Conservation (phyloP, 2,797 vertebrate species). For the Sciaenops ocellatus region DNA sequence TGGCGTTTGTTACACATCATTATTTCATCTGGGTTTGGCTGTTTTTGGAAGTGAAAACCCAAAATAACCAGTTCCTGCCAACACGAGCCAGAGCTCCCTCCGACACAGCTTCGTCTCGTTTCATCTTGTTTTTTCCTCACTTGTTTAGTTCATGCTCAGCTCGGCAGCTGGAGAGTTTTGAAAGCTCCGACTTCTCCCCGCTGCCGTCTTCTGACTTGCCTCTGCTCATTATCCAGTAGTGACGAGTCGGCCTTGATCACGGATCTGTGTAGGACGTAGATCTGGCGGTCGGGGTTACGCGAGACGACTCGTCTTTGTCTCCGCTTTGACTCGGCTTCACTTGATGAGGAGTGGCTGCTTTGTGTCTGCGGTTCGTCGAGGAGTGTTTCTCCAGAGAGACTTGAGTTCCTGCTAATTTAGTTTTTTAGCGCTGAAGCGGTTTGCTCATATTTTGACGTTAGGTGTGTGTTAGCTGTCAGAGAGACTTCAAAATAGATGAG, state of each 20-base stretch:
- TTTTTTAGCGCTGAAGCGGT: not conserved
- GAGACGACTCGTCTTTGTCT: slow-evolving; percentile 14
- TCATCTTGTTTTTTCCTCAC: slow-evolving; percentile 5
- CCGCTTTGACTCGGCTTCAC: slow-evolving; percentile 12
- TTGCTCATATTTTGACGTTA: slow-evolving; percentile 14
- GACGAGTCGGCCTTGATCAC: slow-evolving; percentile 47
- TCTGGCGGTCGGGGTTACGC: slow-evolving; percentile 20
- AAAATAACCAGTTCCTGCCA: slow-evolving; percentile 36
- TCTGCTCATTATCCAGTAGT: slow-evolving; percentile 44
- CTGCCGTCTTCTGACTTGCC: slow-evolving; percentile 19
- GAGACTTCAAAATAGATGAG: slow-evolving; percentile 28
- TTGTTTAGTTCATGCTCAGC: slow-evolving; percentile 24
- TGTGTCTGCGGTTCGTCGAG: slow-evolving; percentile 27
- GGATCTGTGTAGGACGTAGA: slow-evolving; percentile 15
- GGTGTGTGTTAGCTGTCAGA: slow-evolving; percentile 24
- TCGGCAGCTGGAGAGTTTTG: slow-evolving; percentile 20
- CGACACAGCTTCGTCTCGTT: slow-evolving; percentile 7
- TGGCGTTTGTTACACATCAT: slow-evolving; percentile 18
- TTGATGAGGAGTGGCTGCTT: slow-evolving; percentile 37
- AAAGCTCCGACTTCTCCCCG: slow-evolving; percentile 15
- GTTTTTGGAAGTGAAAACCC: slow-evolving; percentile 12
- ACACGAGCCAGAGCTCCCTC: not conserved
- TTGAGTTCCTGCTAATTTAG: slow-evolving; percentile 7
- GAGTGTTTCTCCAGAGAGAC: slow-evolving; percentile 1
- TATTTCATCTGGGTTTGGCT: slow-evolving; percentile 16